Conservation (phyloP, 2,888 invertebrate species). For the Cheilosia scutellata region DNA sequence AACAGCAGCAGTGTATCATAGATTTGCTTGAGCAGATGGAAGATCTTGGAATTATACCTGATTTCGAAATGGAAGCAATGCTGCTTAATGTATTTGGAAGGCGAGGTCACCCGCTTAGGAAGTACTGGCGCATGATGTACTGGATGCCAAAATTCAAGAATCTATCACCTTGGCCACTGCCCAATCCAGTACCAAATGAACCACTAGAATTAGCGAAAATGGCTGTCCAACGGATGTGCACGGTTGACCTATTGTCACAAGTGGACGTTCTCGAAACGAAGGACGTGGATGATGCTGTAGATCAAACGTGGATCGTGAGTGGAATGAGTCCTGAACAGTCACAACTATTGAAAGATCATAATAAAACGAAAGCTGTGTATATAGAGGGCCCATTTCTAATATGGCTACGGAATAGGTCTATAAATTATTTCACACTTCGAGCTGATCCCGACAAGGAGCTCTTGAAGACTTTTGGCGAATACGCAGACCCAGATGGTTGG, state of each 20-base stretch:
- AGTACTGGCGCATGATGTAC: conserved; percentile 93
- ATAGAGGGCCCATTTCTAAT: conserved; percentile 94
- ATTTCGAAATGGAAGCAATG: conserved; percentile 93
- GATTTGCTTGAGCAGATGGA: conserved; percentile 97
- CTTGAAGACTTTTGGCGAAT: conserved; percentile 82
- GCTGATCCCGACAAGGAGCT: conserved; percentile 87
- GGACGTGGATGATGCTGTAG: conserved; percentile 90
- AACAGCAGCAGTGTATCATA: conserved; percentile 97
- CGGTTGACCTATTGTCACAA: conserved; percentile 90
- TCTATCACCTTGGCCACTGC: conserved; percentile 93
- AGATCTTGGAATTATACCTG: conserved; percentile 95
- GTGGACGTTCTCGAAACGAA: conserved; percentile 88
- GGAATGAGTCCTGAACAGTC: conserved; percentile 92
- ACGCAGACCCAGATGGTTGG: conserved; percentile 88
- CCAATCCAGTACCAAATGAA: conserved; percentile 91
- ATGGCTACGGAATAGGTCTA: conserved; percentile 90
- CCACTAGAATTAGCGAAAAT: conserved; percentile 91
- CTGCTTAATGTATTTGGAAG: conserved; percentile 93
- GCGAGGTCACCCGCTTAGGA: conserved; percentile 89
- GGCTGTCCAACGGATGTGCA: conserved; percentile 93
- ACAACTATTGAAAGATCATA: conserved; percentile 88
- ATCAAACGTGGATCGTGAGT: conserved; percentile 96
- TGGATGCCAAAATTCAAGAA: conserved; percentile 98
- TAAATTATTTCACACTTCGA: conserved; percentile 93
- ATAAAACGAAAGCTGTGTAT: conserved; percentile 87